Percentiles rank a stretch among this genome's conserved stretches.
Conservation (phyloP, 2,888 invertebrate genomes). For the Caenorhabditis macrosperma region DNA sequence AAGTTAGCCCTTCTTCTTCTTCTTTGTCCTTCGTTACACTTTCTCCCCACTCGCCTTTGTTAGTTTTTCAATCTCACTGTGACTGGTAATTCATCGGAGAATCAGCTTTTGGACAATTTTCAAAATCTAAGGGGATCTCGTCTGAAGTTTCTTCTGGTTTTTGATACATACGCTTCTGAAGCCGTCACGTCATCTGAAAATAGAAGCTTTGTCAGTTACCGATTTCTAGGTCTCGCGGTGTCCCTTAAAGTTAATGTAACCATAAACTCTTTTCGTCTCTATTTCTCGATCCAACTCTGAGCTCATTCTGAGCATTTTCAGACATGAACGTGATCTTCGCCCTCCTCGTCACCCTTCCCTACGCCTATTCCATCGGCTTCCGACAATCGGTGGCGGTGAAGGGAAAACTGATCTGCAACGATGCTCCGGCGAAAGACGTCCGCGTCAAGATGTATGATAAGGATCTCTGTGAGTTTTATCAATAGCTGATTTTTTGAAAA, state of each 20-base stretch:
- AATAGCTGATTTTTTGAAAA: background rate
- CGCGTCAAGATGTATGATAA: conserved; percentile 66
- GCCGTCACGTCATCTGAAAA: too few species aligned
- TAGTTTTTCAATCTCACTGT: background rate
- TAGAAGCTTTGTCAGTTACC: too few species aligned
- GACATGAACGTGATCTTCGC: conserved; percentile 22
- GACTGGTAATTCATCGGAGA: too few species aligned
- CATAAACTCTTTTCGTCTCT: too few species aligned
- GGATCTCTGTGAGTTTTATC: conserved; percentile 60
- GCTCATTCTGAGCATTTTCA: too few species aligned
- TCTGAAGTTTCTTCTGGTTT: too few species aligned
- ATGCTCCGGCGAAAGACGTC: conserved; percentile 64
- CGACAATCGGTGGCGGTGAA: conserved; percentile 64
- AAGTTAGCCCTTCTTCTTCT: conserved; percentile 1
- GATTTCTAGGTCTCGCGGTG: too few species aligned
- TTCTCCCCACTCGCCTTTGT: background rate
- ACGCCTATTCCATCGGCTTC: conserved; percentile 57
- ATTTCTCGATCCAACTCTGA: background rate
- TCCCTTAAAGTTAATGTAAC: too few species aligned
- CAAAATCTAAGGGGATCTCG: too few species aligned
- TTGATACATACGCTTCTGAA: too few species aligned
- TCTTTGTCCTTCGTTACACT: background rate
- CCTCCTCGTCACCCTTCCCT: conserved; percentile 29
- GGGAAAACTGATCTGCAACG: conserved; percentile 64
- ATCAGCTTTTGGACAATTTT: background rate